Conservation (phyloP, 1,140 invertebrate genomes). For the Diachasmimorpha longicaudata region DNA sequence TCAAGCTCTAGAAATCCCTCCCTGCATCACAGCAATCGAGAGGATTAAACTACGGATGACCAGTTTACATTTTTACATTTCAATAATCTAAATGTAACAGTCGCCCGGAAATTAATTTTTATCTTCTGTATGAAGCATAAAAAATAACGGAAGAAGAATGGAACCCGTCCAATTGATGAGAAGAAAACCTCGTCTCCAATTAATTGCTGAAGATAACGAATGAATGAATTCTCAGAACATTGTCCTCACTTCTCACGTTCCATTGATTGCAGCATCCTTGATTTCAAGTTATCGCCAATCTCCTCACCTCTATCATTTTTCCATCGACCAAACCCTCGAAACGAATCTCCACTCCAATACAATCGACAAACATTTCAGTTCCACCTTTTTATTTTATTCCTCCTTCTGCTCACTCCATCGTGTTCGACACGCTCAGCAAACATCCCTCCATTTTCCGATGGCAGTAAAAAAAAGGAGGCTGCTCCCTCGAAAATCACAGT, state of each 20-base stretch:
- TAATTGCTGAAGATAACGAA: not conserved
- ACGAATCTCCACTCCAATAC: no score
- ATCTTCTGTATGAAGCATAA: no score
- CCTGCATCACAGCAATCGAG: no score
- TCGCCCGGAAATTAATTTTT: no score
- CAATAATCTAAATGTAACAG: no score
- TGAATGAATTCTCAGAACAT: not conserved
- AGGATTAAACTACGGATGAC: no score
- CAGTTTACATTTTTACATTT: no score
- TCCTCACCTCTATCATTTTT: not conserved
- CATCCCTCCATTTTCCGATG: not conserved
- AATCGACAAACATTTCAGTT: no score
- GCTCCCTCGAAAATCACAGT: not conserved
- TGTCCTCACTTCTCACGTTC: not conserved
- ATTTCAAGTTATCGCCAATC: not conserved
- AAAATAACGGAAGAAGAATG: no score
- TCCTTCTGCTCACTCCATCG: not conserved
- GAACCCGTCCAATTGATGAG: no score
- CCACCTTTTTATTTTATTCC: not conserved
- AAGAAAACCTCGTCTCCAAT: not conserved
- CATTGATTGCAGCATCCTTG: not conserved
- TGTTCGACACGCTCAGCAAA: constrained; percentile 10
- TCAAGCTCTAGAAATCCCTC: no score
- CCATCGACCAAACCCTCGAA: no score
- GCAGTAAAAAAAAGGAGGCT: not conserved